Evolutionary conservation across 2,797 vertebrate species (phyloP), one percentile per base, ranked within the genome.

Genomic region (Balearica regulorum): DNA sequence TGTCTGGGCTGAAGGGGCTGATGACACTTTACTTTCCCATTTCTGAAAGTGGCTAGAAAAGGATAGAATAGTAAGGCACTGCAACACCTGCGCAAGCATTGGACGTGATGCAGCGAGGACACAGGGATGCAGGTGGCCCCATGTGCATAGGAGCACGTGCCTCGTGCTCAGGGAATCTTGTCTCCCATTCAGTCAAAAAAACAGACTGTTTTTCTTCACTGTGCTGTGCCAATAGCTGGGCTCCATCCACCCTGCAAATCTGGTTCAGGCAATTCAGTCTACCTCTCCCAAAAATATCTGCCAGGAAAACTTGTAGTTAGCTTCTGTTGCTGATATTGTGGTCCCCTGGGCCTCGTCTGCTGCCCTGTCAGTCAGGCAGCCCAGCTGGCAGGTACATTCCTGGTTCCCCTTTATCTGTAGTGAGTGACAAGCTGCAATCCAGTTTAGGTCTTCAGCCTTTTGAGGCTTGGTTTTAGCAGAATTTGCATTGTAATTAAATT

Each of bases 91-190:
- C 1, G 2, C 19, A 72, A 49, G 17, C 20, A 0, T 5, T 62
- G 65, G 46, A 29, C 1, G 0, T 75, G 37, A 29, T 62, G 44
- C 75, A 46, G 68, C 0, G 0, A 57, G 29, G 55, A 25, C 21
- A 33, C 8, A 16, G 61, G 39, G n/a, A 13, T 29, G 55, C n/a
- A 10, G 31, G 55, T 62, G 26, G 41, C 25, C n/a, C 39, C n/a
- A 3, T 0, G 1, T 8, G 6, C 26, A 29, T 28, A n/a, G n/a
- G 6, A 66, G 5, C 5, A 2, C 24, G 2, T 35, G 16, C 39
- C 46, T 69, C 3, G 3, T 14, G 6, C 41, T 41, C 22, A 6
- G 9, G 7, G 9, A 51, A 6, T 49, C 77, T 70, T 35, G 25
- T 75, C 43, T 46, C n/a, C 37, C 35, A 39, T 57, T 25, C 28